Conservation (phyloP, 2,797 vertebrate species). For the Bradypus variegatus region DNA sequence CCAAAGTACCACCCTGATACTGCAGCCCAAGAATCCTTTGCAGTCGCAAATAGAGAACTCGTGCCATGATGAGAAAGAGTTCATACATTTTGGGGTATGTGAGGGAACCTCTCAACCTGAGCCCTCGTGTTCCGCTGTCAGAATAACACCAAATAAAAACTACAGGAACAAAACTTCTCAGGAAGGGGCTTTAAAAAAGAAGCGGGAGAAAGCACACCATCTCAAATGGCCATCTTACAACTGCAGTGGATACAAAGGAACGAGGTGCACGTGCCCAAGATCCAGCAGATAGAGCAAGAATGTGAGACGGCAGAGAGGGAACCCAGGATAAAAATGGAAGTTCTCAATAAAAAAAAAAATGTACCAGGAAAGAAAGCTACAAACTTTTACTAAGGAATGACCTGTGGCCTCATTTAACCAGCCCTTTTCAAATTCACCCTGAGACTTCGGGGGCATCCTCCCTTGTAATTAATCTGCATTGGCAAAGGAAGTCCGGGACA, state of each 20-base stretch:
- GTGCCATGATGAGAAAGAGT: slow-evolving; percentile 78
- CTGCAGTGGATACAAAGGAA: slow-evolving; percentile 82
- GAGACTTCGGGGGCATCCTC: slow-evolving; percentile 40
- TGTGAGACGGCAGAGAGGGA: slow-evolving; percentile 80
- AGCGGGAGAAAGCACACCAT: slow-evolving; percentile 81
- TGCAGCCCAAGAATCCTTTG: slow-evolving; percentile 69
- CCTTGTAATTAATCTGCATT: slow-evolving; percentile 49
- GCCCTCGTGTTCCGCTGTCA: slow-evolving; percentile 77
- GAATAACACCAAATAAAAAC: slow-evolving; percentile 78
- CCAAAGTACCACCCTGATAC: no score
- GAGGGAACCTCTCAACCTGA: slow-evolving; percentile 79
- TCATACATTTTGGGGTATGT: slow-evolving; percentile 77
- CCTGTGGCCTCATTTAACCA: slow-evolving; percentile 81
- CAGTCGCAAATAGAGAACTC: slow-evolving; percentile 78
- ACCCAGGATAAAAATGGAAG: no score
- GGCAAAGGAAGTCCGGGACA: slow-evolving; percentile 59
- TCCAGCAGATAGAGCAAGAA: slow-evolving; percentile 81
- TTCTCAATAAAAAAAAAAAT: slow-evolving; percentile 68
- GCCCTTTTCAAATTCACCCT: slow-evolving; percentile 81
- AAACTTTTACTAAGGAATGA: slow-evolving; percentile 82
- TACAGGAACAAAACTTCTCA: slow-evolving; percentile 79
- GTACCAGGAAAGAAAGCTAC: slow-evolving; percentile 83
- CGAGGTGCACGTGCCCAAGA: slow-evolving; percentile 81
- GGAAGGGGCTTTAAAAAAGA: slow-evolving; percentile 80
- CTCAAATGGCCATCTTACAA: slow-evolving; percentile 81